Evolutionary conservation across 1,140 invertebrate species (phyloP).

Genomic region (Orius insidiosus): DNA sequence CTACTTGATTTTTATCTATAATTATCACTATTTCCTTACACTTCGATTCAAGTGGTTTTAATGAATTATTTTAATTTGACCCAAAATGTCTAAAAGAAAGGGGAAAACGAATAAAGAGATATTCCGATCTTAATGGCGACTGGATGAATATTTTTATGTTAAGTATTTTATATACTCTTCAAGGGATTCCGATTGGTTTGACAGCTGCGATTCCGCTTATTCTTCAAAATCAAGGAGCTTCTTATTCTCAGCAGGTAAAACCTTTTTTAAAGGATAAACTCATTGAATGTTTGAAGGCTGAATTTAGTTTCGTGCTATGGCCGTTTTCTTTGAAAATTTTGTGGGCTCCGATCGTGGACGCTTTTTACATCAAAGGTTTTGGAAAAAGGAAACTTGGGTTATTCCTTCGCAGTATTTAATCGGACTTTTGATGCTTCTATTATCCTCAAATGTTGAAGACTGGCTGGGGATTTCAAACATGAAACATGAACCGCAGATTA

Average conservation of each 20-base stretch:
- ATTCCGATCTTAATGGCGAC: conserved; percentile 48
- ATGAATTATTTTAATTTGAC: too few relatives aligned
- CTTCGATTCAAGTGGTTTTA: too few relatives aligned
- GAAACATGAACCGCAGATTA: conserved; percentile 48
- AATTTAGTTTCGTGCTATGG: conserved; percentile 96
- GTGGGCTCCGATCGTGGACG: conserved; percentile 97
- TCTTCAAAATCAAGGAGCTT: conserved; percentile 75
- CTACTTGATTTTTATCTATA: too few relatives aligned
- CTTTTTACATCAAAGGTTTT: conserved; percentile 62
- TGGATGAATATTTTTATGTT: conserved; percentile 64
- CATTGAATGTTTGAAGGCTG: conserved; percentile 66
- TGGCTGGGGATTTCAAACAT: conserved; percentile 35
- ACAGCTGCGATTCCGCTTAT: conserved; percentile 89
- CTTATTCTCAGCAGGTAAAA: conserved; percentile 70
- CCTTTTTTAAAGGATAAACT: neutral
- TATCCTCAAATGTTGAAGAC: conserved; percentile 54
- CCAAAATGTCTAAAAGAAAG: too few relatives aligned
- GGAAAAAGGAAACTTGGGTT: conserved; percentile 95
- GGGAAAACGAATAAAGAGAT: too few relatives aligned
- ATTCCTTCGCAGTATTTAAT: conserved; percentile 79
- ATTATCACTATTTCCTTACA: too few relatives aligned
- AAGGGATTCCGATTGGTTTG: conserved; percentile 91
- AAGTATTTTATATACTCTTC: conserved; percentile 81
- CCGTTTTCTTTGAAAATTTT: conserved; percentile 94
- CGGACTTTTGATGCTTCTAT: conserved; percentile 66